Evolutionary conservation across 2,113 vertebrate genomes (phyloP), one percentile per base, ranked within the genome.

Genomic region (Egretta garzetta): DNA sequence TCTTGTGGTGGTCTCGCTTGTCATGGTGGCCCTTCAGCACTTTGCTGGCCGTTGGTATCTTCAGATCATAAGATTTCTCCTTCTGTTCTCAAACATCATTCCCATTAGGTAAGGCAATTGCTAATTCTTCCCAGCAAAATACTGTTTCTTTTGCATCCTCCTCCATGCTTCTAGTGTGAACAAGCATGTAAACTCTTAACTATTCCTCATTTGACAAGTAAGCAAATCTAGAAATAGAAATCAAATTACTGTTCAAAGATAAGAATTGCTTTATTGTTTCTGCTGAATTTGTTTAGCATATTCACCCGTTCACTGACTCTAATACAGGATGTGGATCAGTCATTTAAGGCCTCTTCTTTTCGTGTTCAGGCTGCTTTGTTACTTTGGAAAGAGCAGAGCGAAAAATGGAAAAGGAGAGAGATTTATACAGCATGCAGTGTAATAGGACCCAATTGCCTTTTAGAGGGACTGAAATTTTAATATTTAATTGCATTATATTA

Each of bases 1-100:
- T 0, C 96, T 99, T 55, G 99, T 99, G 88, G 99, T 99, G 81
- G 99, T 99, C 67, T 99, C 99, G 0, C 98, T 99, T 96, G 99
- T 99, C 94, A 99, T 99, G 99, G 99, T 99, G 60, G 99, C 99
- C 8, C 99, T 99, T 1, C 99, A 99, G 97, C 99, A 99, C 96
- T 99, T 99, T 1, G 99, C 99, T 0, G 99, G 99, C 4, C 99
- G 99, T 14, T 99, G 99, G 99, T 99, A 99, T 97, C 99, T 99
- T 10, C 99, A 99, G 98, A 99, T 99, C 93, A 98, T 99, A 95
- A 99, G 99, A 45, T 99, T 99, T 97, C 98, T 99, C 19, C 98
- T 99, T 60, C 98, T 99, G 14, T 99, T 99, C 90, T 99, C 99
- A 27, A 99, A 99, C 97, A 99, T 99, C 62, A 99, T 99, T 53